Evolutionary conservation across 1,140 invertebrate species (phyloP).

Genomic region (Zaprionus ghesquierei): DNA sequence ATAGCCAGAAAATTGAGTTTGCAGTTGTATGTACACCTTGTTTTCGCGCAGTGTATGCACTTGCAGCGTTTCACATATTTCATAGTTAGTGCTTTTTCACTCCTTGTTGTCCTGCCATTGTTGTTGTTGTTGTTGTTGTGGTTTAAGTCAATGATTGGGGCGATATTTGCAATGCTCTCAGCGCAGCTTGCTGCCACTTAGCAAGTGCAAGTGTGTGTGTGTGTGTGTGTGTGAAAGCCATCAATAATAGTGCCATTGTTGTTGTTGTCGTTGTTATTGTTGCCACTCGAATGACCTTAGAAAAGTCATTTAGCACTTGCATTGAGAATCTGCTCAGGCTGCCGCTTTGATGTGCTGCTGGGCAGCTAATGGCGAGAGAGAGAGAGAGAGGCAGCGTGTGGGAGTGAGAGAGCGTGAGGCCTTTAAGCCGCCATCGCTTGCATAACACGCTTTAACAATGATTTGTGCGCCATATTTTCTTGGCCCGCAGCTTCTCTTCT

Average conservation of each 20-base stretch:
- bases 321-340: slow-evolving; percentile 15
- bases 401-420: background rate
- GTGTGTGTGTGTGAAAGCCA: background rate
- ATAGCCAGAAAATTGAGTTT: background rate
- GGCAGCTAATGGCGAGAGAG: slow-evolving; percentile 49
- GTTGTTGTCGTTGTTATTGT: slow-evolving; percentile 10
- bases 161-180: background rate
- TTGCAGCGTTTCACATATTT: background rate
- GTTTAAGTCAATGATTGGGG: background rate
- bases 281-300: slow-evolving; percentile 16
- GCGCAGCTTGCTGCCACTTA: background rate
- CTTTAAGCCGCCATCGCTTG: slow-evolving; percentile 22
- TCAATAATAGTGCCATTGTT: background rate
- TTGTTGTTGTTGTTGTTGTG: background rate
- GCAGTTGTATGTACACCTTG: background rate
- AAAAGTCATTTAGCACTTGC: slow-evolving; percentile 21
- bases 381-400: background rate
- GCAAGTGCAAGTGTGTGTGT: background rate
- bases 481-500: slow-evolving; percentile 29
- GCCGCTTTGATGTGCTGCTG: slow-evolving; percentile 28
- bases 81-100: background rate
- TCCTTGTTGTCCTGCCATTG: background rate
- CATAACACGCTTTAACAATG: slow-evolving; percentile 29
- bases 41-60: background rate
- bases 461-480: slow-evolving; percentile 37